Conservation (phyloP, 1,140 invertebrate species). For the Cydia fagiglandana region DNA sequence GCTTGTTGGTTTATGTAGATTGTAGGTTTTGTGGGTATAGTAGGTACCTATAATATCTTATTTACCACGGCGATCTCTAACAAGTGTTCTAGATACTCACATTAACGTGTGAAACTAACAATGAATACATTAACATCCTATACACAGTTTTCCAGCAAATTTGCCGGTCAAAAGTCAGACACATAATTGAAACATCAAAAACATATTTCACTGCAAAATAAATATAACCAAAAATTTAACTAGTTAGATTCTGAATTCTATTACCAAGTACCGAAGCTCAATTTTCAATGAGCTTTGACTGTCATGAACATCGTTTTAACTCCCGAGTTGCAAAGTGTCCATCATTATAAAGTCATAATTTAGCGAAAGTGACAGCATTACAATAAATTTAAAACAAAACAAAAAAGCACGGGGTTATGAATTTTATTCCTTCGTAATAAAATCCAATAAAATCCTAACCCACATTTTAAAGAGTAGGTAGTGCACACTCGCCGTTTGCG, state of each 20-base stretch:
- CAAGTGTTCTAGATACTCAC: neutral
- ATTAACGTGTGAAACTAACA: neutral
- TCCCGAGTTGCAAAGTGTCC: constrained; percentile 29
- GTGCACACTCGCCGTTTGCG: neutral
- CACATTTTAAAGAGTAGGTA: neutral
- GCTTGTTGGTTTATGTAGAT: too few species aligned
- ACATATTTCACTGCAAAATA: neutral
- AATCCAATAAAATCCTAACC: neutral
- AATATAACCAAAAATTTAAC: neutral
- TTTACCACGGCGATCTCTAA: too few species aligned
- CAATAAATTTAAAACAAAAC: neutral
- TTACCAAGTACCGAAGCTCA: neutral
- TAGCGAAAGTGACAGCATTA: constrained; percentile 53
- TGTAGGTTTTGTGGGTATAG: too few species aligned
- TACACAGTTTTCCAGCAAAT: neutral
- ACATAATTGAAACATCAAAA: constrained; percentile 20
- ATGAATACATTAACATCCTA: constrained; percentile 18
- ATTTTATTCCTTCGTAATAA: constrained; percentile 5
- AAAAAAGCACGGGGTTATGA: neutral
- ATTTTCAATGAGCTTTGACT: neutral
- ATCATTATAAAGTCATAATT: constrained; percentile 58
- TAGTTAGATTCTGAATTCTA: neutral
- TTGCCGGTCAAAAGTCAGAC: constrained; percentile 5
- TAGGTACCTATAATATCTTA: too few species aligned
- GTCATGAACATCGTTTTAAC: neutral